Evolutionary conservation across 2,888 invertebrate genomes (phyloP).

Genomic region (Adineta ricciae): DNA sequence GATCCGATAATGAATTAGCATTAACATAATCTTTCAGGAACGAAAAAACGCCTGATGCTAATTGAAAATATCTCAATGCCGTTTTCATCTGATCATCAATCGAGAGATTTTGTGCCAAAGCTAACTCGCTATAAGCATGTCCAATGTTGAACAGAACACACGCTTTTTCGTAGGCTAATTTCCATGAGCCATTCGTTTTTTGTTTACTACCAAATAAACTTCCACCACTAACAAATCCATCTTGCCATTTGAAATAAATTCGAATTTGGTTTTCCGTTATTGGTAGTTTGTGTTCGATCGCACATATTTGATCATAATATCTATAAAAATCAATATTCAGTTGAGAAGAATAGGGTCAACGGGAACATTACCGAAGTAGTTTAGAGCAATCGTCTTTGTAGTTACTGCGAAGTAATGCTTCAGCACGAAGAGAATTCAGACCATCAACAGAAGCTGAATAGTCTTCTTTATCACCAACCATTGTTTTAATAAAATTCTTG

Average conservation of each 20-base stretch:
- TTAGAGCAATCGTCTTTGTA: background rate
- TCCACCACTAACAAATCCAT: slow-evolving; percentile 63
- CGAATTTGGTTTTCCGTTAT: slow-evolving; percentile 72
- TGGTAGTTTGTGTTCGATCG: slow-evolving; percentile 84
- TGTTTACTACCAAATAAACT: slow-evolving; percentile 28
- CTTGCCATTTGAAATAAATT: slow-evolving; percentile 97
- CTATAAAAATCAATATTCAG: slow-evolving; percentile 54
- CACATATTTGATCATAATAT: slow-evolving; percentile 87
- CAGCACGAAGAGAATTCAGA: slow-evolving; percentile 21
- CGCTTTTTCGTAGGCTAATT: slow-evolving; percentile 79
- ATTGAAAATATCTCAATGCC: slow-evolving; percentile 81
- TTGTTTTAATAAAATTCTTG: slow-evolving; percentile 29
- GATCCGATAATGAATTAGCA: slow-evolving; percentile 74
- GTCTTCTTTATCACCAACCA: slow-evolving; percentile 30
- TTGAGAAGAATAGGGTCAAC: too few relatives aligned
- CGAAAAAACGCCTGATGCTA: slow-evolving; percentile 75
- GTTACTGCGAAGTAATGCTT: slow-evolving; percentile 23
- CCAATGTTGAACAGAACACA: slow-evolving; percentile 92
- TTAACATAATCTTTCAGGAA: slow-evolving; percentile 65
- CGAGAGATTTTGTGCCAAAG: slow-evolving; percentile 70
- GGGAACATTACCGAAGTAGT: background rate
- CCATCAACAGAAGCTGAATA: slow-evolving; percentile 26
- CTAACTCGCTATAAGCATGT: slow-evolving; percentile 78
- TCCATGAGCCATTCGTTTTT: background rate
- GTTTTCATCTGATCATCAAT: slow-evolving; percentile 83